A percentile compares a stretch with the other conserved stretches of the same genome.
Conservation (phyloP, 35 echinoderm and acorn worm species). For the Acanthaster planci region DNA sequence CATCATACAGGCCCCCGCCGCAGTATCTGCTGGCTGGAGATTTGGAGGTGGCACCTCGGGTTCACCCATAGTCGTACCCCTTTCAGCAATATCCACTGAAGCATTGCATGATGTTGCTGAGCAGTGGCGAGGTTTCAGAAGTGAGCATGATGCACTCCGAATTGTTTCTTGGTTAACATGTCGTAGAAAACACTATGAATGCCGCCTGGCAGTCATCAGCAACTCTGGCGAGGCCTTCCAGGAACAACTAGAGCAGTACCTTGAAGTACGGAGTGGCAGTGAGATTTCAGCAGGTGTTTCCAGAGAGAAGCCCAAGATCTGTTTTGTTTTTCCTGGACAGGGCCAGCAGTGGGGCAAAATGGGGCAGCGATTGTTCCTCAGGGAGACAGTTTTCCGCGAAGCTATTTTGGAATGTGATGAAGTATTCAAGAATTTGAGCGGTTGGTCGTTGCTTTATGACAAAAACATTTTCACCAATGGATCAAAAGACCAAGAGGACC, state of each 20-base stretch:
- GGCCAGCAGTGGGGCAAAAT: slow-evolving; percentile 92
- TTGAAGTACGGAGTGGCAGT: slow-evolving; percentile 42
- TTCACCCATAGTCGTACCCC: slow-evolving; percentile 65
- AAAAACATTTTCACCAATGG: not conserved
- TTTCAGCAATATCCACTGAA: slow-evolving; percentile 82
- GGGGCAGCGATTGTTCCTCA: slow-evolving; percentile 77
- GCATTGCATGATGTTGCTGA: slow-evolving; percentile 62
- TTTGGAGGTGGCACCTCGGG: slow-evolving; percentile 72
- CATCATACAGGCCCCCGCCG: not conserved
- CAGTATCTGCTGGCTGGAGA: slow-evolving; percentile 52
- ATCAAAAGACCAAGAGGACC: not conserved
- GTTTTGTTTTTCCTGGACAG: slow-evolving; percentile 95
- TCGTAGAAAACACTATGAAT: slow-evolving; percentile 64
- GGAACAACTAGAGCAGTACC: slow-evolving; percentile 51
- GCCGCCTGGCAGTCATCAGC: slow-evolving; percentile 67
- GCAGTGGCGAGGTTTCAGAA: slow-evolving; percentile 64
- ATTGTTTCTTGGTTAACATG: slow-evolving; percentile 80
- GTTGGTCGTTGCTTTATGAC: slow-evolving; percentile 80
- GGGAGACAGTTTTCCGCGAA: slow-evolving; percentile 64
- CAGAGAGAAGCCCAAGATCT: slow-evolving; percentile 74
- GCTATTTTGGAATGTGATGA: slow-evolving; percentile 72
- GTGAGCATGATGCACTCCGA: slow-evolving; percentile 70
- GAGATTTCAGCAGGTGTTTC: slow-evolving; percentile 6
- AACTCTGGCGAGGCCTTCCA: slow-evolving; percentile 68
- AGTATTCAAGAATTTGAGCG: slow-evolving; percentile 82